phyloP scores from a whole-genome alignment of 2,888 invertebrate species.

The Apamea sordens region DNA sequence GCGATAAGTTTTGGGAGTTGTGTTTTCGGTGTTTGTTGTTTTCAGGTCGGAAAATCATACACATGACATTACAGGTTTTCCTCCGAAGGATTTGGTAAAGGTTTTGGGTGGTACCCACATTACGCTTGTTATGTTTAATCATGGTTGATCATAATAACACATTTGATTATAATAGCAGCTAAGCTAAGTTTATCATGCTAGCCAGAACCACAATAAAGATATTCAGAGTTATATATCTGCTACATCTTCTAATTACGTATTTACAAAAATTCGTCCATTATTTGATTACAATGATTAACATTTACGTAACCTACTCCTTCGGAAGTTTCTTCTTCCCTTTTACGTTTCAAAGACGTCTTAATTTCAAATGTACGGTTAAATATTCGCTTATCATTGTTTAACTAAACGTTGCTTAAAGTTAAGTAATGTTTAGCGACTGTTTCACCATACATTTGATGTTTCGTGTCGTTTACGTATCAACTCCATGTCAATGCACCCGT shows the following conservation, averaged over 20 bases:
- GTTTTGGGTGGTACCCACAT: background rate
- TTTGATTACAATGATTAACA: background rate
- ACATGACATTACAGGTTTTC: background rate
- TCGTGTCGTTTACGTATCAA: too few relatives aligned
- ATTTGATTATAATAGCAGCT: background rate
- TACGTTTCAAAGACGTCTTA: too few relatives aligned
- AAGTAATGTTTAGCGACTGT: too few relatives aligned
- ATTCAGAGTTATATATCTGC: too few relatives aligned
- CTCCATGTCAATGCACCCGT: too few relatives aligned
- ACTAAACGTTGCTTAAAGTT: too few relatives aligned
- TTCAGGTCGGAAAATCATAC: background rate
- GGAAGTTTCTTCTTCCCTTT: background rate
- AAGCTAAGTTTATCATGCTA: too few relatives aligned
- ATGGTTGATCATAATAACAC: background rate
- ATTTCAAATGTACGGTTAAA: background rate
- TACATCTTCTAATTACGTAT: background rate
- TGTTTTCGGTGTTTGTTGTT: slow-evolving; percentile 5
- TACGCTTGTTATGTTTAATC: background rate
- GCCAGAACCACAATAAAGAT: too few relatives aligned
- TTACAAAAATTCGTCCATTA: background rate
- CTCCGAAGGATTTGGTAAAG: background rate
- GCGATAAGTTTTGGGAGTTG: slow-evolving; percentile 9
- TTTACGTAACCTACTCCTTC: too few relatives aligned
- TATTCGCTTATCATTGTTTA: too few relatives aligned
- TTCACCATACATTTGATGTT: too few relatives aligned